Evolutionary conservation across 2,888 invertebrate species (phyloP).

Genomic region (Hemistola chrysoprasaria): DNA sequence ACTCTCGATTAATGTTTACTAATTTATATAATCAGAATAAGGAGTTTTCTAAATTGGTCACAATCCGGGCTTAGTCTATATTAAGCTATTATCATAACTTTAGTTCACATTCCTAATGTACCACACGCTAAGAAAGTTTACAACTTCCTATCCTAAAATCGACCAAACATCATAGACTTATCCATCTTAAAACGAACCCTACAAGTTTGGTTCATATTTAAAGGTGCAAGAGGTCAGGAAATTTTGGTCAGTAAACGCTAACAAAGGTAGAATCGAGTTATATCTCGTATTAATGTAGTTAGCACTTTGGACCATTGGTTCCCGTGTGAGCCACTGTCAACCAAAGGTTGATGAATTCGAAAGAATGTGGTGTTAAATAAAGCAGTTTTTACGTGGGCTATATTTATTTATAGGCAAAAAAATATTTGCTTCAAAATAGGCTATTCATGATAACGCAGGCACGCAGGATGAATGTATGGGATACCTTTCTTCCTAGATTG

Average conservation of each 20-base stretch:
- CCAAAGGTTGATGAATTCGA: slow-evolving; percentile 24
- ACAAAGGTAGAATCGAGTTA: slow-evolving; percentile 49
- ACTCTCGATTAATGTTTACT: too few species aligned
- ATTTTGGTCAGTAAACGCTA: slow-evolving; percentile 46
- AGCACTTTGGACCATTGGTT: slow-evolving; percentile 52
- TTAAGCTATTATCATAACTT: slow-evolving; percentile 10
- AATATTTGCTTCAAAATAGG: not conserved
- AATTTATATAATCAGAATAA: too few species aligned
- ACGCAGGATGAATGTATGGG: too few species aligned
- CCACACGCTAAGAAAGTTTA: slow-evolving; percentile 21
- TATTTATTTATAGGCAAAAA: too few species aligned
- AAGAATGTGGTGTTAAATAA: slow-evolving; percentile 33
- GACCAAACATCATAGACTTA: slow-evolving; percentile 28
- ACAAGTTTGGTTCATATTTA: too few species aligned
- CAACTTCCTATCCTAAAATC: slow-evolving; percentile 15
- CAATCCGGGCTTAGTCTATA: too few species aligned
- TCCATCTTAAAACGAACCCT: not conserved
- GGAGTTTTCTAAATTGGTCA: too few species aligned
- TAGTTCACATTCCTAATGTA: slow-evolving; percentile 14
- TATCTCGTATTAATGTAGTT: slow-evolving; percentile 67
- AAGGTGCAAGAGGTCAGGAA: slow-evolving; percentile 9
- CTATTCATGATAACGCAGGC: too few species aligned
- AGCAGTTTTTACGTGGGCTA: not conserved
- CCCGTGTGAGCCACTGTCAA: slow-evolving; percentile 64
- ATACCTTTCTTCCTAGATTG: too few species aligned